Evolutionary conservation across 2,888 invertebrate genomes (phyloP).

Genomic region (Scaptodrosophila latifasciaeformis): DNA sequence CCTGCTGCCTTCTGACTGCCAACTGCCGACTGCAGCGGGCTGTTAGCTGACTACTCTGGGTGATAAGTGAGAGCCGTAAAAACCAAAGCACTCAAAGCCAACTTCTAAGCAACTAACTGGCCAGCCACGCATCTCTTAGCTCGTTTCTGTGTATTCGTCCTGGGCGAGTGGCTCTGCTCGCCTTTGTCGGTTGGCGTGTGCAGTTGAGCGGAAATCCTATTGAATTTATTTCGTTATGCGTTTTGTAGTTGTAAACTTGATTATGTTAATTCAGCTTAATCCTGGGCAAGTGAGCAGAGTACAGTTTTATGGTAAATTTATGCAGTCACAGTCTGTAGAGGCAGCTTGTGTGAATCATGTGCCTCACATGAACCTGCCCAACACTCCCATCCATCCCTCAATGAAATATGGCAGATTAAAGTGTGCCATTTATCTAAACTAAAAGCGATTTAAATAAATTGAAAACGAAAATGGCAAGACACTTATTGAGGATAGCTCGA

Average conservation of each 20-base stretch:
- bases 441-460: conserved; percentile 52
- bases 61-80: conserved; percentile 30
- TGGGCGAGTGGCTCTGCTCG: not conserved
- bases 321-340: conserved; percentile 24
- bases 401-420: conserved; percentile 43
- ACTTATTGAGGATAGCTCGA: no score
- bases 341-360: not conserved
- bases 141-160: not conserved
- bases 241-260: conserved; percentile 47
- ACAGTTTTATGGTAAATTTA: conserved; percentile 57
- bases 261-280: conserved; percentile 49
- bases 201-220: conserved; percentile 46
- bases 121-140: conserved; percentile 16
- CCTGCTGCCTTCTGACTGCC: not conserved
- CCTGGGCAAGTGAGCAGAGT: not conserved
- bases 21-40: not conserved
- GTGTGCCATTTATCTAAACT: conserved; percentile 39
- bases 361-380: not conserved
- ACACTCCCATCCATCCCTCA: no score
- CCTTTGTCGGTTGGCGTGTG: conserved; percentile 4
- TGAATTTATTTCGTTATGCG: conserved; percentile 42
- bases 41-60: not conserved
- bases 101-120: not conserved
- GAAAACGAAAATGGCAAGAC: conserved; percentile 16
- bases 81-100: conserved; percentile 7